Conservation (phyloP, 2,113 vertebrate species). For the Corvus cornix region DNA sequence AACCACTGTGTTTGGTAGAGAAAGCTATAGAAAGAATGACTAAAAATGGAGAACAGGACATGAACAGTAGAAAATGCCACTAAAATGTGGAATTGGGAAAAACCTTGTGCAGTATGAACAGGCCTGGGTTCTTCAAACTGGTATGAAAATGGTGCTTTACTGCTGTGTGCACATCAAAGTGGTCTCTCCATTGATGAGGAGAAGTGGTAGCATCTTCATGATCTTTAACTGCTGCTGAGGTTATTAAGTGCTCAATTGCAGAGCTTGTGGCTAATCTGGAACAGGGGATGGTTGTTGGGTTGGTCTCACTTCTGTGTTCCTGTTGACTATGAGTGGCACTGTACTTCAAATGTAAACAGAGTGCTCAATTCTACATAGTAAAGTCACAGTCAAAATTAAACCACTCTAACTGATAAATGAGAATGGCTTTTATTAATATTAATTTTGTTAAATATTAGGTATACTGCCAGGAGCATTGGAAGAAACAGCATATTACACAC, state of each 20-base stretch:
- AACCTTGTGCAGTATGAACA: fast-evolving
- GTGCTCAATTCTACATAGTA: not conserved
- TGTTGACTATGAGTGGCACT: not conserved
- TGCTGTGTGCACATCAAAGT: not conserved
- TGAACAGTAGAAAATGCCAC: not conserved
- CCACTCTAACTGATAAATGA: not conserved
- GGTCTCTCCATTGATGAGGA: not conserved
- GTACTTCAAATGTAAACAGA: not conserved
- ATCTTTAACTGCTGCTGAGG: not conserved
- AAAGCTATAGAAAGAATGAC: not conserved
- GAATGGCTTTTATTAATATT: not conserved
- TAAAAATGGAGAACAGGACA: not conserved
- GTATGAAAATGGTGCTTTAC: not conserved
- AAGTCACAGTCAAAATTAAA: slow-evolving; percentile 20
- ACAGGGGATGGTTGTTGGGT: not conserved
- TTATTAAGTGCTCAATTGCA: not conserved
- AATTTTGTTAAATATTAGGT: not conserved
- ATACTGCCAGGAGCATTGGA: fast-evolving
- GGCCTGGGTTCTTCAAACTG: not conserved
- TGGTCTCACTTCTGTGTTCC: not conserved
- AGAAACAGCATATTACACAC: fast-evolving
- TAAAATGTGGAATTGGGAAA: not conserved
- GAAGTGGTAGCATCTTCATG: not conserved
- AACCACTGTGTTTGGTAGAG: not conserved
- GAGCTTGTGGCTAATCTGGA: not conserved